Conservation (phyloP, 2,888 invertebrate genomes). For the Kuschelorhynchus macadamiae region DNA sequence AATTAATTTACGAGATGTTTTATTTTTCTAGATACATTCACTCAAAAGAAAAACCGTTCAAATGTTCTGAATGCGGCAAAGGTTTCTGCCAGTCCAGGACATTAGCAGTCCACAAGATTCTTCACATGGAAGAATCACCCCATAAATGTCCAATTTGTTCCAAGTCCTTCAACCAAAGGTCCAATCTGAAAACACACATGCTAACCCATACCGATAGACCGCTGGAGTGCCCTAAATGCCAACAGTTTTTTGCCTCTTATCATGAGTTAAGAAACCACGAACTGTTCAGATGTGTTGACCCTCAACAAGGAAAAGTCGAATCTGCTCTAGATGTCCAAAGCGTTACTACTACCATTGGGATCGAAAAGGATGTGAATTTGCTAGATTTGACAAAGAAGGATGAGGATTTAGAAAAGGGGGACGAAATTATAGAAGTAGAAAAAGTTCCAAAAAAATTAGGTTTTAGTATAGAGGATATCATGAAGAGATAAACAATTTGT, state of each 20-base stretch:
- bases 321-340: constrained; percentile 44
- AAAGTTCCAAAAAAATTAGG: constrained; percentile 75
- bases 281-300: constrained; percentile 56
- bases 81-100: constrained; percentile 98
- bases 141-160: constrained; percentile 93
- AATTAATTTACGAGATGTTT: too few relatives aligned
- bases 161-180: constrained; percentile 92
- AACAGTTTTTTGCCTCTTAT: constrained; percentile 62
- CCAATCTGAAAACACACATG: constrained; percentile 91
- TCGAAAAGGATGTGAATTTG: constrained; percentile 52
- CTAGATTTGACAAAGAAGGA: constrained; percentile 61
- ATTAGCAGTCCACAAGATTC: constrained; percentile 94
- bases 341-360: constrained; percentile 54
- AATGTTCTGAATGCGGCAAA: constrained; percentile 96
- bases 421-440: constrained; percentile 21
- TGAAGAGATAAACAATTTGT: constrained; percentile 87
- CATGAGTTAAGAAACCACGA: constrained; percentile 65
- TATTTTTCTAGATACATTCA: constrained; percentile 90
- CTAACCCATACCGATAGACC: constrained; percentile 85
- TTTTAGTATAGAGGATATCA: constrained; percentile 90
- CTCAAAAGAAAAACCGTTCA: constrained; percentile 98
- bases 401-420: constrained; percentile 7
- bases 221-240: constrained; percentile 63
- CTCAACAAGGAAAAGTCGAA: constrained; percentile 1
- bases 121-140: constrained; percentile 94